Base-by-base conservation (phyloP, 2,888 invertebrate genomes). In the Brachyopa scutellaris region DNA sequence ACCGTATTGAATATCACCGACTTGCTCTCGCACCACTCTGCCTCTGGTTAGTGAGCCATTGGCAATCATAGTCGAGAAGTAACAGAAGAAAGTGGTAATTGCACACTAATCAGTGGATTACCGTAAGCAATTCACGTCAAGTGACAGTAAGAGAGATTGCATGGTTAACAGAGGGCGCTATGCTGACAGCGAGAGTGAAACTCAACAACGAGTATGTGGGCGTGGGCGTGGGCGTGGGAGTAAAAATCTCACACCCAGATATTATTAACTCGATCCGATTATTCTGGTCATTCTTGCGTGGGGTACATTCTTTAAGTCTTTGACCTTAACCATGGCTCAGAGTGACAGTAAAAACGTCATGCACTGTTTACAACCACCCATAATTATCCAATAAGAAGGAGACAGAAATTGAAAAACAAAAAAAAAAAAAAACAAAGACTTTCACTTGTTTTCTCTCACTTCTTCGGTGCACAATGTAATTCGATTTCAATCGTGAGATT, bases 71-170 rank as follows among this genome's bases (percentile, higher is more conserved):
- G 45, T 62, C 19, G 17, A 49, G 51, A 53, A 33, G 40, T 15
- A 26, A 38, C 23, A 29, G 31, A 80, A 76, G 76, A 80, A 80
- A 80, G 80, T 80, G 80, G 80, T 80, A 80, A 80, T 80, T 76
- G 80, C 76, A 80, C 64, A 80, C 80, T 76, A 80, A 80, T 76
- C 76, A 76, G 64, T 15, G 23, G 69, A 76, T 80, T 80, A 80
- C 55, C 51, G 57, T 80, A 74, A 76, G 62, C 62, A 80, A 69
- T 76, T 69, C 76, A 74, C 69, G 74, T 74, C 69, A 80, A 64
- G 57, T 69, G 57, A 74, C 67, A 57, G 33, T 29, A 11, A 23
- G 55, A 53, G 42, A 55, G 47, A 51, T 69, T 49, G 51, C 9
- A 49, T 57, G 69, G 51, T 42, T 15, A 40, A 40, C 45, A 47